Evolutionary conservation across 2,797 vertebrate species (phyloP), one percentile per base, ranked within the genome.

Genomic region (Megaceryle alcyon): DNA sequence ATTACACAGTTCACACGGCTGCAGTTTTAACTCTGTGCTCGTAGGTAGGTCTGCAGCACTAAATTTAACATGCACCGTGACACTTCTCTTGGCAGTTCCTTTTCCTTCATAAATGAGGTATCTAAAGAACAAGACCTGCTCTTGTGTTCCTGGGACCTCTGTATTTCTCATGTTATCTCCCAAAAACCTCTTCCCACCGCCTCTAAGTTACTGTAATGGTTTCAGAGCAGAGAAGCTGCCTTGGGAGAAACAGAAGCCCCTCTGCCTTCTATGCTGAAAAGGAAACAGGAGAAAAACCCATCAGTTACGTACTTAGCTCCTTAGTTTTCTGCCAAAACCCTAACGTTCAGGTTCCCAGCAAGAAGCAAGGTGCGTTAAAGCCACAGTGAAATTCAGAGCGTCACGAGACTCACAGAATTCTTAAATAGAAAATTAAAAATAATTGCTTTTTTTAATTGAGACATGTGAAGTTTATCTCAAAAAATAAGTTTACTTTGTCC

Each of bases 1-100:
- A 86, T 94, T 81, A 91, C 69, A 69, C 29, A 76, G 73, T 88
- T 95, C 82, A 78, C 56, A 82, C 25, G 43, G 73, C 1, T 79
- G 33, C 61, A 86, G 87, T 68, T 88, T 88, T 51, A 93, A 51
- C n/a, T 17, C 39, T 43, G 35, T 53, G 28, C 61, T 33, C 44
- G 6, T 35, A 89, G 53, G 82, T 65, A 91, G 37, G 77, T 76
- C 25, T 28, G 56, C 39, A 83, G 48, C 22, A 28, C 21, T 70
- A 33, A 66, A 79, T 51, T 54, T 20, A 82, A 61, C 22, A 37
- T 70, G 35, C 51, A 46, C 46, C 0, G 0, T 25, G 18, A 13
- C 18, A 57, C 61, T 65, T 76, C 25, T 68, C 5, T 22, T 23
- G 25, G 66, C 29, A 59, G 29, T 25, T 72, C 21, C 25, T 86